These are phyloP conservation scores for Tenualosa ilisha DNA, from an alignment of 2,797 vertebrate genomes.

Conservation along the genomic window DNA sequence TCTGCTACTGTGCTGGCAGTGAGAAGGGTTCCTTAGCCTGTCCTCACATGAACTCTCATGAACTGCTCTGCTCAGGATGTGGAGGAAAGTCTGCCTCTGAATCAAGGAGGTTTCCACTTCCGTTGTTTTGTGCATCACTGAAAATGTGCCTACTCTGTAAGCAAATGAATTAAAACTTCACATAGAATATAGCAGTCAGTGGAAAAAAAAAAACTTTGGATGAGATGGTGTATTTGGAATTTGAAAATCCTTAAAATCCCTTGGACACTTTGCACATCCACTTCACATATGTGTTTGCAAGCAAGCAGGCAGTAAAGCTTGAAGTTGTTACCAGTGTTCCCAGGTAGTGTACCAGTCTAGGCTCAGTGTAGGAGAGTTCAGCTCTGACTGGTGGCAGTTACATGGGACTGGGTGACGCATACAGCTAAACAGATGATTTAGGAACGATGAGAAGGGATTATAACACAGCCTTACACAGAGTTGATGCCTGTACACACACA, in stretches of 20 bases:
- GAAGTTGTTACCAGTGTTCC: background rate
- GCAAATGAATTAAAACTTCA: background rate
- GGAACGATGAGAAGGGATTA: conserved; percentile 17
- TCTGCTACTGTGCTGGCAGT: background rate
- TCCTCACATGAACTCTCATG: conserved; percentile 8
- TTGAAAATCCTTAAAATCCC: too few species aligned
- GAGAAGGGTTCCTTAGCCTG: background rate
- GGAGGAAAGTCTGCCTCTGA: background rate
- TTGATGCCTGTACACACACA: conserved; percentile 27
- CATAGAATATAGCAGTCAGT: background rate
- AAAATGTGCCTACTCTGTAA: background rate
- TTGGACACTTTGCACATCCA: background rate
- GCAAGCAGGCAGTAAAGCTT: background rate
- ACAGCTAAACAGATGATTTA: conserved; percentile 11
- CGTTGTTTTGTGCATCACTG: background rate
- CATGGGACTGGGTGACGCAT: background rate
- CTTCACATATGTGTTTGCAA: background rate
- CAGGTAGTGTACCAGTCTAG: background rate
- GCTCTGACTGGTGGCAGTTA: background rate
- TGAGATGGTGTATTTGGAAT: too few species aligned
- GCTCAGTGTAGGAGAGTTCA: background rate
- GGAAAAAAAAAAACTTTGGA: background rate
- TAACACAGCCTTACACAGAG: conserved; percentile 13
- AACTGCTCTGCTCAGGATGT: background rate
- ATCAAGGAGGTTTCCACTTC: background rate